Base-by-base conservation (phyloP, 2,888 invertebrate genomes). In the Tetranychus truncatus region DNA sequence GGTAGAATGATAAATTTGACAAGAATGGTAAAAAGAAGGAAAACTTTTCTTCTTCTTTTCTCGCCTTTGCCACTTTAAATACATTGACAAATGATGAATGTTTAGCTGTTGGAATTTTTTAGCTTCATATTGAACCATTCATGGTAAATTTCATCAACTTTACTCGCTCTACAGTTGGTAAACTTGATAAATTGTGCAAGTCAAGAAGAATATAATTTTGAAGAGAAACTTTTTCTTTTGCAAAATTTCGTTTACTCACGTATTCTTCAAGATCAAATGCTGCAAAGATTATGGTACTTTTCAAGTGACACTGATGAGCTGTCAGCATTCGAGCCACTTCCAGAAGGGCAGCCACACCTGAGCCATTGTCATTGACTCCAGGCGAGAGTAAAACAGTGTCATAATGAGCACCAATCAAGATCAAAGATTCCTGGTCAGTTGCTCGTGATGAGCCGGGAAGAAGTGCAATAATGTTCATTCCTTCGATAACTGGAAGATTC, bases 211-310 rank as follows among this genome's bases (percentile, higher is more conserved):
- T 34, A 34, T 34, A 5, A 34, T 34, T 34, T 34, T 34, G 34
- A 4, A 34, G 34, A 34, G 4, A 34, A 34, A 34, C 3, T 34
- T n/a, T n/a, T n/a, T 5, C 34, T 34, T 34, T 34, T 34, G 34
- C 5, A 34, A 34, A 34, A 34, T 34, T n/a, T 34, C 34, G 34
- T 34, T 34, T 34, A 34, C 20, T 69, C 20, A 69, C 69, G 20
- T 69, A 69, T 69, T 83, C 82, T 78, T 82, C 82, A 76, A 82
- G 77, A 75, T 83, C 82, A 77, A 83, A 82, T 1, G 82, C 81
- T 6, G 82, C 82, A 76, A 82, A 82, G 72, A 82, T 80, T 20
- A 82, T 77, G 18, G 81, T 80, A 76, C 80, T 80, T 66, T 81
- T 77, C 20, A 81, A 71, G 9, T 75, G 77, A 45, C 78, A 76